phyloP scores from a whole-genome alignment of 1,140 invertebrate species.

The Nephotettix cincticeps region DNA sequence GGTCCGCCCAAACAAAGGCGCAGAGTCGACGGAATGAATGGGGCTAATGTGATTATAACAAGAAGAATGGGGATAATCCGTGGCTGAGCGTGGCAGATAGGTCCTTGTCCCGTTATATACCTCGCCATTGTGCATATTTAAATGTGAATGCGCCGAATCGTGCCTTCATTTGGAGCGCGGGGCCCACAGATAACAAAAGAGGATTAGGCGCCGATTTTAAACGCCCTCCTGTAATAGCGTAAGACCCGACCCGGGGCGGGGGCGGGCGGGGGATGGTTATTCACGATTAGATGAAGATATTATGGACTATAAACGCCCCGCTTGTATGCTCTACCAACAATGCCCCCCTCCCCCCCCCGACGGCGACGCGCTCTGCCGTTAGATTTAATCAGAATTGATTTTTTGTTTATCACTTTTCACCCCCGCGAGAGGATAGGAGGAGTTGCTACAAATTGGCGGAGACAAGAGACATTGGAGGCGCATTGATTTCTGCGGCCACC shows the following conservation, averaged over 20 bases:
- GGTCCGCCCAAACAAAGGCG: too few relatives aligned
- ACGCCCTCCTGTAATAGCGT: conserved; percentile 26
- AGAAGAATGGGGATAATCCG: conserved; percentile 19
- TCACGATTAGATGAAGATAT: conserved; percentile 36
- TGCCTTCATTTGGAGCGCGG: conserved; percentile 27
- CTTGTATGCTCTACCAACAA: conserved; percentile 29
- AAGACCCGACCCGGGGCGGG: background rate
- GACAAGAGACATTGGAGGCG: background rate
- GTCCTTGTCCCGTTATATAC: conserved; percentile 18
- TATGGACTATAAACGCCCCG: conserved; percentile 35
- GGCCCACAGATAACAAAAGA: conserved; percentile 31
- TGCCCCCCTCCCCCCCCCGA: conserved; percentile 23
- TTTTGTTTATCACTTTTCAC: conserved; percentile 31
- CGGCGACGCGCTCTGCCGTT: conserved; percentile 26
- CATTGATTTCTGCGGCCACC: conserved; percentile 15
- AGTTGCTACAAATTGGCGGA: conserved; percentile 8
- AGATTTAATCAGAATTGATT: conserved; percentile 37
- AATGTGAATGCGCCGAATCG: conserved; percentile 29
- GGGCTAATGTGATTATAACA: conserved; percentile 3
- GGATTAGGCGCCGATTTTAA: conserved; percentile 32
- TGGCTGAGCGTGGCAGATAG: background rate
- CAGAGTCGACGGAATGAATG: too few relatives aligned
- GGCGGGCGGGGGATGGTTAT: conserved; percentile 30
- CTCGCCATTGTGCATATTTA: conserved; percentile 18
- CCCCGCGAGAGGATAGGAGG: conserved; percentile 2